Conservation (phyloP, 2,797 vertebrate species). For the Coracias cyanogaster region DNA sequence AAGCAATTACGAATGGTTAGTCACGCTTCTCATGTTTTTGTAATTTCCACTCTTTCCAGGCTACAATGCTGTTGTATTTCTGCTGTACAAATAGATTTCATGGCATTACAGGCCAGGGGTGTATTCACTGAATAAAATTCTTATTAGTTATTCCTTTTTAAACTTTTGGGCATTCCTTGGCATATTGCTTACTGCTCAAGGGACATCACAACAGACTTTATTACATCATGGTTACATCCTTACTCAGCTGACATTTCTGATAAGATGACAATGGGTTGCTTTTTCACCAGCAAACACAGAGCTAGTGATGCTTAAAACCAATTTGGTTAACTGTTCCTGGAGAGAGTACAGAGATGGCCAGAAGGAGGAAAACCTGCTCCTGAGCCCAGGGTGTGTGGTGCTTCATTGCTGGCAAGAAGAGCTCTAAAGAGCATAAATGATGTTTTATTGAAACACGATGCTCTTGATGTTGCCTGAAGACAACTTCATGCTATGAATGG, state of each 20-base stretch:
- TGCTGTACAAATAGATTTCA: background rate
- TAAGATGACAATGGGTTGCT: background rate
- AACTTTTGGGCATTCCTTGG: background rate
- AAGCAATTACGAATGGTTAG: background rate
- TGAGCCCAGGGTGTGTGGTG: background rate
- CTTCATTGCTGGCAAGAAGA: background rate
- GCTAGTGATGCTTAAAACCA: background rate
- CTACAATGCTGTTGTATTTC: background rate
- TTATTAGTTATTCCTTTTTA: background rate
- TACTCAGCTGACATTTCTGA: background rate
- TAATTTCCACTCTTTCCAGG: background rate
- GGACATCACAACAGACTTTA: background rate
- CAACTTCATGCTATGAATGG: conserved; percentile 14
- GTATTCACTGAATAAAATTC: background rate
- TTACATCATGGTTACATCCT: background rate
- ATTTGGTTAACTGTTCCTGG: background rate
- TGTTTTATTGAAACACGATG: conserved; percentile 2
- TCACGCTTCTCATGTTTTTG: background rate
- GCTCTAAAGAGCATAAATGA: background rate
- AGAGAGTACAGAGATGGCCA: background rate
- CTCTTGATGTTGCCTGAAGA: conserved; percentile 12
- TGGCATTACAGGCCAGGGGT: background rate
- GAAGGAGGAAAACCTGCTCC: background rate
- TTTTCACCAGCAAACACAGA: background rate
- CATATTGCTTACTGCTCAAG: background rate